phyloP scores from a whole-genome alignment of 2,797 vertebrate species.

The Rhinogobio ventralis region DNA sequence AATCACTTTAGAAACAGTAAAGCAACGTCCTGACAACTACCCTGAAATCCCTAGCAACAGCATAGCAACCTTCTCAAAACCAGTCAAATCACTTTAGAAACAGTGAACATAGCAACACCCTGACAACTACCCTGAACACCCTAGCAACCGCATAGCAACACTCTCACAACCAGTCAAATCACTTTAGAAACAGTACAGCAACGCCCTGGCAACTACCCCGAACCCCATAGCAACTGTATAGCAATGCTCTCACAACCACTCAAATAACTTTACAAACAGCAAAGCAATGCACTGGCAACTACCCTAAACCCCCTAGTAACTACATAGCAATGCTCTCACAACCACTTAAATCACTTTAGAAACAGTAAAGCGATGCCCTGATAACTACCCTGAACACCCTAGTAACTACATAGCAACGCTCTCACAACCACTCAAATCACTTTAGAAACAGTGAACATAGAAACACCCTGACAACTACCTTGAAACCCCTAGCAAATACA shows the following conservation, averaged over 20 bases:
- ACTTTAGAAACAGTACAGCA: not conserved
- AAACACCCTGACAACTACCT: not conserved
- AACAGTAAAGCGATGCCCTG: fast-evolving
- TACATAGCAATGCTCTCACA: fast-evolving
- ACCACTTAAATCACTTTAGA: not conserved
- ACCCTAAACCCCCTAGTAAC: not conserved
- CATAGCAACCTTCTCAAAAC: fast-evolving
- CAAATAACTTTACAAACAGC: fast-evolving
- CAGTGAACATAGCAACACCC: fast-evolving
- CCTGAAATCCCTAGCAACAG: not conserved
- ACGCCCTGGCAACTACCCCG: not conserved
- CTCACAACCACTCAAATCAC: not conserved
- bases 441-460: not conserved
- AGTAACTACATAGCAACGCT: not conserved
- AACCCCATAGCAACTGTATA: not conserved
- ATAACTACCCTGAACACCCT: not conserved
- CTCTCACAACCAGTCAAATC: not conserved
- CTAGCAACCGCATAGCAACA: not conserved
- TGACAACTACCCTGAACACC: not conserved
- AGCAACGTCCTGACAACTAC: not conserved
- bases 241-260: not conserved
- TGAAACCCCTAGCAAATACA: not conserved
- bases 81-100: not conserved
- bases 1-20: not conserved
- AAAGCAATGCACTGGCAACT: not conserved